Evolutionary conservation across 1,140 invertebrate species (phyloP).

Genomic region (Rhopalosiphum maidis): DNA sequence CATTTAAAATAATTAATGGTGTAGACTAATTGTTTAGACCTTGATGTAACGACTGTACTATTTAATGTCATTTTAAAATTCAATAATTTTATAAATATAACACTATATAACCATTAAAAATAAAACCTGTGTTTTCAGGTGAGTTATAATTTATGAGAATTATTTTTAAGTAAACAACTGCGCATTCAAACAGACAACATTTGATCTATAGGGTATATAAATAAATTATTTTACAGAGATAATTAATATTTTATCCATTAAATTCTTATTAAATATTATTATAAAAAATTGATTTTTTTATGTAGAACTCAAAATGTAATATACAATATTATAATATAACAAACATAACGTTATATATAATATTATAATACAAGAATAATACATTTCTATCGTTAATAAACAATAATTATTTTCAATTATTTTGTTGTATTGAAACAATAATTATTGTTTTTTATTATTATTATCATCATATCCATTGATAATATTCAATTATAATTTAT

Average conservation of each 20-base stretch:
- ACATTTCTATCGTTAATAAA: background rate
- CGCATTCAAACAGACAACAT: background rate
- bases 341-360: too few relatives aligned
- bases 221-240: background rate
- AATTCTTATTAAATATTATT: background rate
- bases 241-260: background rate
- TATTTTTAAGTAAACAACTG: background rate
- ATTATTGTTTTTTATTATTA: too few relatives aligned
- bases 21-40: slow-evolving; percentile 7
- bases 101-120: background rate
- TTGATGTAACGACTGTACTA: slow-evolving; percentile 12
- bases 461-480: background rate
- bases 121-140: background rate
- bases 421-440: too few relatives aligned
- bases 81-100: slow-evolving; percentile 24
- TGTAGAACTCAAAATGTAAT: background rate
- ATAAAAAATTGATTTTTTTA: background rate
- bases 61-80: slow-evolving; percentile 5
- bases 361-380: background rate
- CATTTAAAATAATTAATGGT: slow-evolving; percentile 31
- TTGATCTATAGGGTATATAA: background rate
- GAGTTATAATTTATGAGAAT: background rate
- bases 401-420: background rate
- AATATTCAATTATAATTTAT: background rate
- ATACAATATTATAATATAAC: background rate